Evolutionary conservation across 2,797 vertebrate species (phyloP), one percentile per base, ranked within the genome.

Genomic region (Australoheros facetus): DNA sequence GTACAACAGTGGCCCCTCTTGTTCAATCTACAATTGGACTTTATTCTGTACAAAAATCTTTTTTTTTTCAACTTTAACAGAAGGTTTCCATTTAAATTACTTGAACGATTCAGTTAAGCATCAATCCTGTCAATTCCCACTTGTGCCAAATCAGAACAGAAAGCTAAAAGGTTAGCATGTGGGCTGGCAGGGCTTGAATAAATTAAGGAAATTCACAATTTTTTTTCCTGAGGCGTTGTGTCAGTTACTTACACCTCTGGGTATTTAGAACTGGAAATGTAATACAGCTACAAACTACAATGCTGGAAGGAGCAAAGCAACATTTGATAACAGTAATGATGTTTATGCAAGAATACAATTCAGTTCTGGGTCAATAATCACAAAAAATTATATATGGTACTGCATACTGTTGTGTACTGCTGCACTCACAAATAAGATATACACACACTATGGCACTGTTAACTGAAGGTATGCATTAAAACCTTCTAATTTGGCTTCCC

Each of bases 401-500:
- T 4, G 30, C 14, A 9, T 69, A 45, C 34, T 32, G 9, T 7
- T 48, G 7, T 4, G n/a, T 16, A 69, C 37, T 12, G 55, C 23
- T 16, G 17, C 2, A 1, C 39, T 23, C 14, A 72, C 56, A 62
- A 76, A 81, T 56, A 11, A 4, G 54, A 75, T 42, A 23, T 19
- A 62, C 37, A 53, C n/a, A 62, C n/a, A 62, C 3, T 59, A 59
- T 21, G 14, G 57, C 14, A 23, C 32, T 42, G 45, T 73, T 34
- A 51, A 82, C 34, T 70, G 21, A 82, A 85, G 69, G 48, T 81
- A 34, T 57, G 76, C 21, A 78, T 85, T 45, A 85, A 83, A 85
- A 85, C 73, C 23, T 86, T 89, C 75, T 74, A 82, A 88, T 90
- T 80, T 87, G 75, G 75, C 77, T 85, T 73, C 66, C 16, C 74